Conservation (phyloP, 2,797 vertebrate species). For the Enteromius fasciolatus region DNA sequence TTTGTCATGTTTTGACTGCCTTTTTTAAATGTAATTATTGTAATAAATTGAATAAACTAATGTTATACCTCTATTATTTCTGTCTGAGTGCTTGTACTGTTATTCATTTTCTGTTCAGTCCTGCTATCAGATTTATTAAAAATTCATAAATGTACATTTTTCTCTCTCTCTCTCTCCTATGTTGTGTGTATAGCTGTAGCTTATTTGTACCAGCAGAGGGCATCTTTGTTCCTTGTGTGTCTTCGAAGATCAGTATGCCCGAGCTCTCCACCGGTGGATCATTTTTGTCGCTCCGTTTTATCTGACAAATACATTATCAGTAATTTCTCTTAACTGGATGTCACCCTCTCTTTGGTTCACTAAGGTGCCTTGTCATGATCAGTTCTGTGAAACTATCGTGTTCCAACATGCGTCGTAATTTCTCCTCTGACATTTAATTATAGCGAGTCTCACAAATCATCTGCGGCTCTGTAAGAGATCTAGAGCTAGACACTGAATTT, state of each 20-base stretch:
- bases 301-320: not conserved
- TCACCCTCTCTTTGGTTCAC: not conserved
- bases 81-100: not conserved
- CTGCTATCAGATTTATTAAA: not conserved
- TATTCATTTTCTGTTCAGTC: not conserved
- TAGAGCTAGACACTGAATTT: not conserved
- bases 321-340: not conserved
- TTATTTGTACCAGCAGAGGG: constrained; percentile 35
- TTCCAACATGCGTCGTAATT: constrained; percentile 14
- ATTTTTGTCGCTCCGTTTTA: not conserved
- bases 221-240: not conserved
- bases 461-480: not conserved
- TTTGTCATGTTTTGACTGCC: constrained; percentile 6
- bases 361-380: constrained; percentile 13
- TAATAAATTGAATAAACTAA: constrained; percentile 46
- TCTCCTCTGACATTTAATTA: constrained; percentile 24
- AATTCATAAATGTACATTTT: not conserved
- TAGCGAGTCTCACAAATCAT: constrained; percentile 20
- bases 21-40: not conserved
- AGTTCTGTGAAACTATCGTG: constrained; percentile 12
- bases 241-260: not conserved
- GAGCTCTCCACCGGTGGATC: not conserved
- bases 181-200: not conserved
- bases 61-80: not conserved
- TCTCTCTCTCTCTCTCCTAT: no score